Base-by-base conservation (phyloP, 2,113 vertebrate species). In the Bubalus kerabau region DNA sequence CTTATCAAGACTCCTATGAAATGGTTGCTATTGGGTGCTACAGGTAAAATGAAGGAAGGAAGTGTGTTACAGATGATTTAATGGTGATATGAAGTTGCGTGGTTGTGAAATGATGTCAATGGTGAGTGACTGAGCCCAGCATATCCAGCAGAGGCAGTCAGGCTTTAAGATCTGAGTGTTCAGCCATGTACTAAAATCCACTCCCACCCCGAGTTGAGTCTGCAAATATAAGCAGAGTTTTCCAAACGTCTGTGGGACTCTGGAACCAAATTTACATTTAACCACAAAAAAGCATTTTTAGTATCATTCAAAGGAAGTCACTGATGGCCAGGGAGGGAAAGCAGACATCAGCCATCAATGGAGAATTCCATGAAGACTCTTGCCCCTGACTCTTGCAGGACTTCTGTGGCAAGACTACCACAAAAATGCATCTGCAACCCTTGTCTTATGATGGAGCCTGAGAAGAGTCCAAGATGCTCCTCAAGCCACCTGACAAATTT, bases 11-110 rank as follows among this genome's bases (percentile, higher is more conserved):
- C 30, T 15, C 6, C 85, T 6, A 2, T 1, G 40, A 23, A 32
- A 11, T 2, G 3, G 84, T 28, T 85, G 19, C 40, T 5, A 32
- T 50, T 1, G 5, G 21, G 46, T 5, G 11, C 48, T 17, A 50
- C 0, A 6, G 30, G 26, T 43, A 2, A 52, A 13, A 48, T 36
- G 16, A 88, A 64, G 50, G 56, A 24, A 50, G 67, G 14, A 5
- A 2, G 2, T 3, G 14, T 3, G 24, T 36, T 30, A 10, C 46
- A 54, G 4, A 6, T 30, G 17, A 7, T 6, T 5, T 5, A 7
- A 36, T 4, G 60, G 14, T 2, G 30, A 30, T 3, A 32, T 1
- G 32, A 36, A 74, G 21, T 54, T 23, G 5, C 0, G 1, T 16
- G 17, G 36, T 19, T 32, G 78, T 67, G 36, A 21, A 60, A 13